Conservation (phyloP, 1,140 invertebrate genomes). For the Goniozus legneri region DNA sequence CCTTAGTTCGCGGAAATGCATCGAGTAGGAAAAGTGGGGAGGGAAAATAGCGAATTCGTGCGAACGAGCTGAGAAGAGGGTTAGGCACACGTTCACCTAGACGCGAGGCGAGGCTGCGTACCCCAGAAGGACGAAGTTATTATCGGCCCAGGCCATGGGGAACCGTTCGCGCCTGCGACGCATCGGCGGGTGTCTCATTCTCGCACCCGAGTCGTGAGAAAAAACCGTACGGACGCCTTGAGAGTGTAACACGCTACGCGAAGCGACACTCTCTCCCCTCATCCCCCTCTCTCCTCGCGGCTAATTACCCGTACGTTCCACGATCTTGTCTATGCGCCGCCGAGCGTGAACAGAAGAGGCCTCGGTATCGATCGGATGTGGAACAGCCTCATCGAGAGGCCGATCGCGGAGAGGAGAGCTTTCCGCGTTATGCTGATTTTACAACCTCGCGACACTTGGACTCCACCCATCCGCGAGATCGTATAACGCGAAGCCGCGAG, state of each 20-base stretch:
- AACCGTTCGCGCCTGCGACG: no score
- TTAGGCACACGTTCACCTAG: conserved; percentile 18
- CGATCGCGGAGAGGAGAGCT: no score
- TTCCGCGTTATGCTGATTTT: no score
- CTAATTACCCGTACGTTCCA: conserved; percentile 17
- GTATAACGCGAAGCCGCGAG: no score
- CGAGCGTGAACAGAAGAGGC: conserved; percentile 39
- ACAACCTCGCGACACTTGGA: no score
- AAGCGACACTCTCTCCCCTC: no score
- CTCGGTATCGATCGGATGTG: conserved; percentile 29
- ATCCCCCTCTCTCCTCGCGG: conserved; percentile 8
- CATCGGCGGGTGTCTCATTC: conserved; percentile 24
- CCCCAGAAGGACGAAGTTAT: conserved; percentile 34
- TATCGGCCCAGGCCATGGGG: no score
- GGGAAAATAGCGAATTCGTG: not conserved
- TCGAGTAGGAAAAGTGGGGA: not conserved
- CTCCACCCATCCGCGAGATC: no score
- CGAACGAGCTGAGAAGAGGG: not conserved
- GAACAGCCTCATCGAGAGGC: no score
- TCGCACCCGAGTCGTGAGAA: conserved; percentile 44
- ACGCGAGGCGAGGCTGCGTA: conserved; percentile 15
- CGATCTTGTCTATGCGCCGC: conserved; percentile 29
- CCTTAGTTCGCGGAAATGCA: conserved; percentile 14
- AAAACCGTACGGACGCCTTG: conserved; percentile 20
- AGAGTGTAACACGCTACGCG: no score